These are phyloP conservation scores for Tokudaia tokunoshimensis DNA, from an alignment of 2,797 vertebrate species.

Conservation along the genomic window DNA sequence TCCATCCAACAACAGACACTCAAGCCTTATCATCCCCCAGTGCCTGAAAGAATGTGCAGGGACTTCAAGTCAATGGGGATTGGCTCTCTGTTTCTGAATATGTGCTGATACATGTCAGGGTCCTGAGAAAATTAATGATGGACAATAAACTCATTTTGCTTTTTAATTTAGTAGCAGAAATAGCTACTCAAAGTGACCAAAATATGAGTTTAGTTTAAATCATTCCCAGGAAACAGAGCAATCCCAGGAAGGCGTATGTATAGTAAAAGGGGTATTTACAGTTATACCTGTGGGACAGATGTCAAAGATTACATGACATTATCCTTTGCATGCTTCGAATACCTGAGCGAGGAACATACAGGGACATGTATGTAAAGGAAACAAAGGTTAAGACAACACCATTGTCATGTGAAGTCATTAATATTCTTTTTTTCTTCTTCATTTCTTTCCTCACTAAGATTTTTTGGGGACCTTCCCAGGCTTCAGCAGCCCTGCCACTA, in stretches of 20 bases:
- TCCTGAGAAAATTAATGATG: accelerated
- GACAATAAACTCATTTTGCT: neutral
- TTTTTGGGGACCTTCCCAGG: slow-evolving; percentile 50
- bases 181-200: neutral
- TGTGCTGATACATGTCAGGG: accelerated
- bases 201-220: slow-evolving; percentile 27
- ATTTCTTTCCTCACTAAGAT: neutral
- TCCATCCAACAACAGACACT: slow-evolving; percentile 83
- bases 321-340: slow-evolving; percentile 37
- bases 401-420: neutral
- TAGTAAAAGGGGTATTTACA: neutral
- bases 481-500: slow-evolving; percentile 60
- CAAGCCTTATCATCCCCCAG: slow-evolving; percentile 86
- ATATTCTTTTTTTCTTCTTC: neutral
- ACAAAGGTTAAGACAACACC: neutral
- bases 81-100: slow-evolving; percentile 13
- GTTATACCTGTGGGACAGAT: slow-evolving; percentile 28
- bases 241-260: neutral
- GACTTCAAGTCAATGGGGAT: neutral
- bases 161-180: neutral
- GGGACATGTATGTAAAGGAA: neutral
- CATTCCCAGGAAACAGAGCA: neutral
- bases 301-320: neutral
- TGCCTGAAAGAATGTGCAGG: neutral
- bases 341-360: neutral